Base-by-base conservation (phyloP, 1,140 invertebrate species). In the Dreissena polymorpha region DNA sequence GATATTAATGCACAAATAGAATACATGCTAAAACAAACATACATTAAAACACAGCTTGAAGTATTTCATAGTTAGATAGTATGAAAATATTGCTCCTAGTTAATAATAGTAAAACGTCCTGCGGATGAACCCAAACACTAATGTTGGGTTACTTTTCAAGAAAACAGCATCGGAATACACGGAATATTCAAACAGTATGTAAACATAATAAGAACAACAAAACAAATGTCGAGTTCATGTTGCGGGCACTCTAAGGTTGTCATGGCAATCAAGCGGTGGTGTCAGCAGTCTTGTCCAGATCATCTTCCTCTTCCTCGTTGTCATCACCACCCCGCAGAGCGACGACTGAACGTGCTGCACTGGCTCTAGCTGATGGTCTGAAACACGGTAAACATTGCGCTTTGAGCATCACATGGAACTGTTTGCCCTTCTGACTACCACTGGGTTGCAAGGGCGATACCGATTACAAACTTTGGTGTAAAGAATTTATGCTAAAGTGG, bases 291-390 rank as follows among this genome's bases (percentile, higher is more conserved):
- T 76, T 60, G 49, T 83, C 70, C 14, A 53, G 55, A n/a, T 76
- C 73, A 53, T 77, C 81, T 23, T 78, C 75, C 5, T 57, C 80
- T 23, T 85, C 83, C 49, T 79, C 83, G 39, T 85, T 76, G 16
- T 74, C 70, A 8, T 79, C 83, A 57, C 57, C 69, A 10, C 83
- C 39, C 3, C 64, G 49, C 73, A 74, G 51, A 2, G 83, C 79
- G n/a, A 85, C 23, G 49, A 85, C 63, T 23, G 75, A 69, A 25
- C 83, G 69, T 51, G 76, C 27, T 10, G 83, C 50, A 69, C 75
- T 79, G 16, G 83, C 16, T 72, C 83, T 27, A n/a, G 83, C 83
- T n/a, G 75, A 78, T 68, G 83, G 83, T 29, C 83, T 85, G 76
- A 85, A 85, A 27, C 14, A 23, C 72, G 39, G 51, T 7, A 68